These are phyloP conservation scores for Drosophila saltans DNA, from an alignment of 1,140 invertebrate species.

Conservation along the genomic window DNA sequence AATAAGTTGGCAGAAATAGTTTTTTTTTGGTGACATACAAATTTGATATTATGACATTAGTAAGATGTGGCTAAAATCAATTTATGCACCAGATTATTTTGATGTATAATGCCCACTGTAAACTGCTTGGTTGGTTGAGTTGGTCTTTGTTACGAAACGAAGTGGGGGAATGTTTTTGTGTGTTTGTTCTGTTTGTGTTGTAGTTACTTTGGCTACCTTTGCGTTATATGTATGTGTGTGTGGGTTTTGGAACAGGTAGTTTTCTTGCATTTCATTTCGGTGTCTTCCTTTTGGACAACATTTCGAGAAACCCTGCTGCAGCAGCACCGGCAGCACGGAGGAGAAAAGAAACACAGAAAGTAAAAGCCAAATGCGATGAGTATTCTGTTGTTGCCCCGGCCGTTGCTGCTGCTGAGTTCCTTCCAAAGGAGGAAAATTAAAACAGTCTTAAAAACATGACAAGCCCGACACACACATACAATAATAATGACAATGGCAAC, in stretches of 20 bases:
- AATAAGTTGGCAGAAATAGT: background rate
- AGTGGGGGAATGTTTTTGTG: background rate
- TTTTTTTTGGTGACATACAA: no score
- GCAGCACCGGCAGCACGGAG: slow-evolving; percentile 17
- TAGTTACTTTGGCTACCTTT: slow-evolving; percentile 37
- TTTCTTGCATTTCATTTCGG: slow-evolving; percentile 56
- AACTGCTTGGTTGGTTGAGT: slow-evolving; percentile 2
- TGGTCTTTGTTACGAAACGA: background rate
- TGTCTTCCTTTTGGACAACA: slow-evolving; percentile 68
- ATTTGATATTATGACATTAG: no score
- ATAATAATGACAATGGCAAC: slow-evolving; percentile 45
- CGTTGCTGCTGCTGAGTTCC: background rate
- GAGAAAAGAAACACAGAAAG: slow-evolving; percentile 61
- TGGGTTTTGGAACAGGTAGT: slow-evolving; percentile 79
- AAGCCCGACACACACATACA: slow-evolving; percentile 40
- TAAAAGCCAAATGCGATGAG: slow-evolving; percentile 61
- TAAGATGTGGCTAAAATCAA: no score
- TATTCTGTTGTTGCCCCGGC: background rate
- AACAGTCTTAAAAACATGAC: slow-evolving; percentile 80
- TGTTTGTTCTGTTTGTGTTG: slow-evolving; percentile 27
- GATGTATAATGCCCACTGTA: background rate
- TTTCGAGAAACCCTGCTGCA: slow-evolving; percentile 58
- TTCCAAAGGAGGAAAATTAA: slow-evolving; percentile 63
- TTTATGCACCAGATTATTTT: background rate
- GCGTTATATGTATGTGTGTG: slow-evolving; percentile 52